phyloP scores from a whole-genome alignment of 2,113 vertebrate species.

The Cranoglanis bouderius region DNA sequence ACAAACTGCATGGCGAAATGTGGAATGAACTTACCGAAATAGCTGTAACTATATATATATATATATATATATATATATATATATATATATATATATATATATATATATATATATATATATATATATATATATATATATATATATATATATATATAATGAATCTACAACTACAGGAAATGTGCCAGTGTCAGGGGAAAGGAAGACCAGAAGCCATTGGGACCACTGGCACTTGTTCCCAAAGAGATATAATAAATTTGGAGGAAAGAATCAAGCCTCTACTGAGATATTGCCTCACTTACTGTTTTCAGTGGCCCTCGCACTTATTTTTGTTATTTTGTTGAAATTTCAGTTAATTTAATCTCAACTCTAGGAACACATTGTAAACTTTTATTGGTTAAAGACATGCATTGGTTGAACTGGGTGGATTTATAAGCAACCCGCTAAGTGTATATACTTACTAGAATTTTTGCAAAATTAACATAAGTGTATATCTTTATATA shows the following conservation, averaged over 20 bases:
- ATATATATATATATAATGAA: neutral
- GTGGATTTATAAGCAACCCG: neutral
- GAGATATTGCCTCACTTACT: neutral
- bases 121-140: neutral
- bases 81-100: neutral
- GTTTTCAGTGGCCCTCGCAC: neutral
- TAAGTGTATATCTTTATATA: neutral
- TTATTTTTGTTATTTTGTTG: neutral
- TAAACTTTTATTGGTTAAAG: neutral
- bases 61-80: neutral
- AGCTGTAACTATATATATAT: neutral
- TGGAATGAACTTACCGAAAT: neutral
- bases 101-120: neutral
- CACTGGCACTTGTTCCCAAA: neutral
- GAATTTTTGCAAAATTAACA: neutral
- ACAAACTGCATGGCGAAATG: neutral
- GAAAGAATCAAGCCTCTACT: neutral
- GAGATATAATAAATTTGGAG: neutral
- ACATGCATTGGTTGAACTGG: neutral
- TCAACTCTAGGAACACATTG: neutral
- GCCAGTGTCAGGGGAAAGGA: neutral
- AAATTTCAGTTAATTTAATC: neutral
- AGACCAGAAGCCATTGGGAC: neutral
- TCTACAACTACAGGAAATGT: neutral
- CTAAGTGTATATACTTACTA: neutral